Base-by-base conservation (phyloP, 37 sponge, comb jelly and placozoan genomes). In the Beroe forskalii region DNA sequence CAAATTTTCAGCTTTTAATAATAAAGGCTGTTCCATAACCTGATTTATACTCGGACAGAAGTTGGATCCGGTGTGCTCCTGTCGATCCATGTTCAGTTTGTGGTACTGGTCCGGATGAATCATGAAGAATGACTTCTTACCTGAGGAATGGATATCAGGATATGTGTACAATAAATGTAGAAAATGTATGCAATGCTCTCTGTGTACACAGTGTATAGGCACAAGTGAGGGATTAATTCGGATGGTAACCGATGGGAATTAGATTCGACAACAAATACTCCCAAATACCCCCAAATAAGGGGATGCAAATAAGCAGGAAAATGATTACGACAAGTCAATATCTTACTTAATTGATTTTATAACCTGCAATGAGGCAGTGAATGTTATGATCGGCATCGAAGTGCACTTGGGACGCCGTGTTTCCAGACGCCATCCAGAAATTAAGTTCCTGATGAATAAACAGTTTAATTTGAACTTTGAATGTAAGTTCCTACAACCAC, bases 381-480 rank as follows among this genome's bases (percentile, higher is more conserved):
- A 92, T 90, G 41, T 90, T 92, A 66, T 92, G 90, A 61, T 92
- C 92, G 6, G 92, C 92, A 39, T 92, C 92, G 40, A 48, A 92
- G 61, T 92, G 92, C 8, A 92, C 62, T 38, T 80, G 67, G 12
- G 90, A 90, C 6, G 67, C 67, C 20, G 92, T 92, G 60, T 89
- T 89, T 9, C 92, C 92, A 25, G 80, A 90, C 8, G 63, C 90
- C 75, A 92, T 89, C 92, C 92, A 92, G 31, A 92, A 60, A 36
- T 92, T 92, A 14, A 89, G 24, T 42, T 92, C 92, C 75, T 92
- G 92, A 19, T 32, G 38, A 35, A 28, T 37, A 24, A 14, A 69
- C 35, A 33, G 12, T 48, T 6, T 48, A 12, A 48, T n/a, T n/a
- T n/a, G n/a, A n/a, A n/a, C n/a, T n/a, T n/a, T n/a, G n/a, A n/a